phyloP scores from a whole-genome alignment of 2,888 invertebrate genomes.

The Zeuzera pyrina region DNA sequence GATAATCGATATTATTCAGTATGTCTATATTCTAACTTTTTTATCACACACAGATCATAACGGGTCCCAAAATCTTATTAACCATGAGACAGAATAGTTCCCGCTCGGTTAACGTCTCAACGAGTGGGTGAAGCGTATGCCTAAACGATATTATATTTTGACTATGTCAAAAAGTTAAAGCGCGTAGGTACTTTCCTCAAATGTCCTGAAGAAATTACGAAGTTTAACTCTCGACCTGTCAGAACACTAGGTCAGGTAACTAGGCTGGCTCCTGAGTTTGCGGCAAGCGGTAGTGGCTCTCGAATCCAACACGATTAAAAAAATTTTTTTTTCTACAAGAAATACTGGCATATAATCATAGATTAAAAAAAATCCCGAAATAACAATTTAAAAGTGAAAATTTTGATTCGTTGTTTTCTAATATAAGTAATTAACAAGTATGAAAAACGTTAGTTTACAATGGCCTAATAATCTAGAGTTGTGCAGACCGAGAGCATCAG shows the following conservation, averaged over 20 bases:
- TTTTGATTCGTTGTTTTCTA: no score
- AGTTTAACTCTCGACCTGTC: no score
- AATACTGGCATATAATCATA: no score
- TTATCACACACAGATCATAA: conserved; percentile 50
- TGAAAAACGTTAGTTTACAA: no score
- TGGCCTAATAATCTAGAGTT: no score
- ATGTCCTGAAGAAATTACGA: no score
- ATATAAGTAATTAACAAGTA: no score
- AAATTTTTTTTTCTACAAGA: no score
- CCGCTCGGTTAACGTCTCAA: conserved; percentile 55
- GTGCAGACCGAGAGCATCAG: conserved; percentile 57
- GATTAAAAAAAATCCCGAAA: no score
- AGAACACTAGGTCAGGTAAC: no score
- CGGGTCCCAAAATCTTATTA: conserved; percentile 53
- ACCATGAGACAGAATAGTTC: conserved; percentile 56
- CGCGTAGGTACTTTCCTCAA: background rate
- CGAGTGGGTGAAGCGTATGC: conserved; percentile 59
- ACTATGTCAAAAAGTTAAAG: conserved; percentile 29
- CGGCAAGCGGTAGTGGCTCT: conserved; percentile 52
- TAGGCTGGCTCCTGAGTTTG: conserved; percentile 45
- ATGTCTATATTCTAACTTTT: conserved; percentile 23
- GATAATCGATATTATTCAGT: conserved; percentile 11
- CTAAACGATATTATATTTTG: conserved; percentile 40
- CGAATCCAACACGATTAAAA: conserved; percentile 36
- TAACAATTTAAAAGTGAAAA: no score